Evolutionary conservation across 1,140 invertebrate species (phyloP), one percentile per base, ranked within the genome.

Genomic region (Oncopeltus fasciatus): DNA sequence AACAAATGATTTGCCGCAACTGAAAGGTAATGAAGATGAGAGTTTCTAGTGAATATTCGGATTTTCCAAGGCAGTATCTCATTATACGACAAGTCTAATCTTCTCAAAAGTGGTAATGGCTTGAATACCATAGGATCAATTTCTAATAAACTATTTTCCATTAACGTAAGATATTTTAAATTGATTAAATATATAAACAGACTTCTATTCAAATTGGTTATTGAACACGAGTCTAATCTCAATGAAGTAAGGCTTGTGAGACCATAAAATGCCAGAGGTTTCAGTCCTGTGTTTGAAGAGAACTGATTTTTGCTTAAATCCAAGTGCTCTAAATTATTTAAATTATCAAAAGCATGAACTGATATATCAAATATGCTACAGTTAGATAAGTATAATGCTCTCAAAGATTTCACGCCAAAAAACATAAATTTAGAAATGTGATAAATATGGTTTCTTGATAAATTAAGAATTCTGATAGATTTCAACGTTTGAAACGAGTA

Each of bases 1-100:
- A 21, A 38, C 12, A 64, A 53, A 9, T 64, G 62, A 60, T 64
- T 64, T 8, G 27, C 38, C 51, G n/a, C 46, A 8, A 64, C n/a
- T 20, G 27, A 33, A n/a, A 64, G 2, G 5, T 26, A 21, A 26
- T 56, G 2, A 9, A 53, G 49, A 4, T 53, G 21, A 26, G 27
- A 29, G 29, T 64, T 64, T 0, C 24, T 46, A 16, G n/a, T 11
- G 28, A 60, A 60, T 3, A 64, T 12, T n/a, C 27, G 8, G 9
- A 24, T 4, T 21, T 56, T 59, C 62, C 62, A 64, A 26, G 46
- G 33, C 0, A 60, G 20, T 1, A 64, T 14, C 1, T 12, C 20
- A 21, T 64, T 64, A 26, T 44, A 16, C 20, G 18, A 51, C n/a
- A 64, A 20, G 24, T 58, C 47, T 27, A 64, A 44, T 27, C 5